These are phyloP conservation scores for Cactoblastis cactorum DNA, from an alignment of 2,888 invertebrate genomes.

Conservation along the genomic window DNA sequence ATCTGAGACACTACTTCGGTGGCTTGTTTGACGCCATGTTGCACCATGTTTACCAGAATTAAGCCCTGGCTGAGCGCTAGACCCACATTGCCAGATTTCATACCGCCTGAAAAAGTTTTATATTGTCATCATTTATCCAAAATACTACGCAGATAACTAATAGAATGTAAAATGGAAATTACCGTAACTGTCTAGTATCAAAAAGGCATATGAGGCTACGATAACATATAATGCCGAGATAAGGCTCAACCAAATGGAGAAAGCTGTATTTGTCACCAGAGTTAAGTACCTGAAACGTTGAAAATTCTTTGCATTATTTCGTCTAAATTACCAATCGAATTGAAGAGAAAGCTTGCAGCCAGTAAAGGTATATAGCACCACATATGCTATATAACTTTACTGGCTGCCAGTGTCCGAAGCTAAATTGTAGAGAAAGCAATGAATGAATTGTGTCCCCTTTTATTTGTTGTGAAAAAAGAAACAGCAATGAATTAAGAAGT, in stretches of 20 bases:
- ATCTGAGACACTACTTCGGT: constrained; percentile 88
- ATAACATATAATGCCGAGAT: constrained; percentile 82
- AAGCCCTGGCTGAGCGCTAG: constrained; percentile 85
- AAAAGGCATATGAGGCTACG: constrained; percentile 81
- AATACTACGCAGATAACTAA: neutral
- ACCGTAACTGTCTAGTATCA: constrained; percentile 78
- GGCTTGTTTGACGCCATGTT: constrained; percentile 88
- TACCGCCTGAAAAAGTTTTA: constrained; percentile 59
- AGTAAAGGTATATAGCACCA: too few relatives aligned
- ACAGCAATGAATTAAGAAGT: too few relatives aligned
- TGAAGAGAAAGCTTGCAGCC: neutral
- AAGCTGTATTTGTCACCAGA: constrained; percentile 80
- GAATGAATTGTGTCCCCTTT: too few relatives aligned
- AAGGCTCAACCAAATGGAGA: constrained; percentile 82
- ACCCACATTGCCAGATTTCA: constrained; percentile 84
- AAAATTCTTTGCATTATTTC: neutral
- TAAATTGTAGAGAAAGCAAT: too few relatives aligned
- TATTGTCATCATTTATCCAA: neutral
- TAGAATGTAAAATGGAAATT: constrained; percentile 23
- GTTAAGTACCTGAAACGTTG: constrained; percentile 76
- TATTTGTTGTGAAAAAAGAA: too few relatives aligned
- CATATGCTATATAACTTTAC: too few relatives aligned
- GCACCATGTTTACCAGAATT: constrained; percentile 88
- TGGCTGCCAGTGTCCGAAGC: too few relatives aligned
- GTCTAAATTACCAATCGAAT: neutral